Evolutionary conservation across 2,797 vertebrate genomes (phyloP).

Genomic region (Hippopotamyrus pictus): DNA sequence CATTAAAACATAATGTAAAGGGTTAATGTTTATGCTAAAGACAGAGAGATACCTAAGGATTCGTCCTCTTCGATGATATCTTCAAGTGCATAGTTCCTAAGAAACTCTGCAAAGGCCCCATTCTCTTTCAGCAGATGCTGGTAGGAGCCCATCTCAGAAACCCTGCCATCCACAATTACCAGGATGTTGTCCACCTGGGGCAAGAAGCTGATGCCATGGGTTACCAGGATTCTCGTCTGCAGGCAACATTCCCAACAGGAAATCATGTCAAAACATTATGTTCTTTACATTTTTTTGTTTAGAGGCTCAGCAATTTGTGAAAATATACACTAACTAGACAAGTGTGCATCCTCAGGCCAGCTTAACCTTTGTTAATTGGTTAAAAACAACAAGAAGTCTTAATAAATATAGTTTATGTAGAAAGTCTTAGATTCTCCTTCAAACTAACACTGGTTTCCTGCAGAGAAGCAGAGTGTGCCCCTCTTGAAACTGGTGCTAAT

Average conservation of each 20-base stretch:
- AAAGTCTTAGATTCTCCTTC: not conserved
- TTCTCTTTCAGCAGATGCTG: slow-evolving; percentile 77
- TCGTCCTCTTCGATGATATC: slow-evolving; percentile 71
- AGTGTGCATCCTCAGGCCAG: not conserved
- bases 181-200: slow-evolving; percentile 85
- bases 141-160: slow-evolving; percentile 90
- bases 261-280: not conserved
- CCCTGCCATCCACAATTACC: slow-evolving; percentile 78
- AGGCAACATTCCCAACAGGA: slow-evolving; percentile 16
- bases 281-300: not conserved
- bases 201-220: slow-evolving; percentile 87
- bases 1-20: not conserved
- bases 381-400: not conserved
- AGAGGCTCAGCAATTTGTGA: not conserved
- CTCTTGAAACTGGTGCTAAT: not conserved
- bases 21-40: not conserved
- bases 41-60: slow-evolving; percentile 48
- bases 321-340: not conserved
- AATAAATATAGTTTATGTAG: not conserved
- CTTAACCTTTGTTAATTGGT: not conserved
- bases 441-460: not conserved
- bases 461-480: not conserved
- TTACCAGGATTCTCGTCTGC: slow-evolving; percentile 89
- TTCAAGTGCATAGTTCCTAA: slow-evolving; percentile 77
- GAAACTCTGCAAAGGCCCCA: slow-evolving; percentile 84